Evolutionary conservation across 2,797 vertebrate genomes (phyloP), one percentile per base, ranked within the genome.

Genomic region (Sebastes nivosus): DNA sequence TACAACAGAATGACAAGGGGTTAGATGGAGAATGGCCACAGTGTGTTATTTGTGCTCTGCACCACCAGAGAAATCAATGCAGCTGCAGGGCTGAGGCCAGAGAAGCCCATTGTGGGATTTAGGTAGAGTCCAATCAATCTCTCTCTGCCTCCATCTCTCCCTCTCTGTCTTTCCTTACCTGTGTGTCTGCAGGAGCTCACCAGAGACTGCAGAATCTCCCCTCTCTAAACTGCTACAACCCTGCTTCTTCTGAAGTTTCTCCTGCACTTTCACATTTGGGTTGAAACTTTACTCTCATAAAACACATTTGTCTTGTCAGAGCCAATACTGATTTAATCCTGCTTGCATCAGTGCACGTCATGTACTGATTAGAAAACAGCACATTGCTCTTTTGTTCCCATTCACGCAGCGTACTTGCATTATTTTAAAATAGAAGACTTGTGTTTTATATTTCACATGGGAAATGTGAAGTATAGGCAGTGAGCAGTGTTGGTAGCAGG

Each of bases 11-110:
- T 50, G 80, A 88, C 80, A 73, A 77, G 50, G 16, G 57, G 24
- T 29, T 22, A 29, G 81, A 83, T 60, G 2, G 55, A 76, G 82
- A 79, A 76, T 14, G 81, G 67, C 67, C 82, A 74, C 82, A 75
- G 85, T 71, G 80, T 87, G 75, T 75, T 93, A 89, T 91, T 90
- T 90, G 89, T 89, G 89, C 89, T 93, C 90, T 93, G 92, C 89
- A 92, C 85, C 91, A 91, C 82, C 77, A 83, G 82, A 92, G 87
- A 94, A 93, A 94, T 94, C 93, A 89, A 94, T 94, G 89, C 84
- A 83, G 90, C 89, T 93, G 87, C 92, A 92, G 88, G 84, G 83
- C 84, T 80, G 80, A 83, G 86, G 82, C 88, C 90, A 79, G 54
- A 89, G 73, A 82, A 83, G 80, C 89, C 83, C 89, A 85, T 80